Percentiles rank a stretch among this genome's conserved stretches.
Conservation (phyloP, 2,888 invertebrate species). For the Nymphalis urticae region DNA sequence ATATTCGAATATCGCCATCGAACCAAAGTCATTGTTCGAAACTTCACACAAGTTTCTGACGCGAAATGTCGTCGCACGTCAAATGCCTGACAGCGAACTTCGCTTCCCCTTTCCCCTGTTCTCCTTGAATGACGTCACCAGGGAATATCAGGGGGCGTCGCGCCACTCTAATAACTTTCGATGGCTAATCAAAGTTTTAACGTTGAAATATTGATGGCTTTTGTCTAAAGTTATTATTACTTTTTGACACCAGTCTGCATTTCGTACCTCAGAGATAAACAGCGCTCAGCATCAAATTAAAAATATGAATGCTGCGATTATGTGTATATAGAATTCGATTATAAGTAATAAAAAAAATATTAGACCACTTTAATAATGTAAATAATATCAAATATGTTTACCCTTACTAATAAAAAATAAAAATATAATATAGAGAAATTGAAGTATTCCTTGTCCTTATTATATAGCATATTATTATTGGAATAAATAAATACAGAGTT, state of each 20-base stretch:
- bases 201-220: conserved; percentile 42
- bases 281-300: neutral
- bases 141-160: conserved; percentile 44
- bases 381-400: too few relatives aligned
- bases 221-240: conserved; percentile 22
- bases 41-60: conserved; percentile 62
- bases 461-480: too few relatives aligned
- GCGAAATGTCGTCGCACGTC: conserved; percentile 67
- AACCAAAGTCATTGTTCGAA: conserved; percentile 48
- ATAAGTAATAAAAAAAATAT: too few relatives aligned
- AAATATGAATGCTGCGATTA: conserved; percentile 6
- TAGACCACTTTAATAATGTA: too few relatives aligned
- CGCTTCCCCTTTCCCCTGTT: conserved; percentile 44
- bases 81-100: conserved; percentile 66
- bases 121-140: conserved; percentile 56
- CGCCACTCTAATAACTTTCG: conserved; percentile 45
- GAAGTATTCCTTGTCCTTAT: too few relatives aligned
- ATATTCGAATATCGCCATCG: conserved; percentile 17
- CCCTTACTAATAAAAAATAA: too few relatives aligned
- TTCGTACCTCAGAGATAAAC: conserved; percentile 3
- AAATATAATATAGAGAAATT: too few relatives aligned
- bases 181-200: conserved; percentile 50
- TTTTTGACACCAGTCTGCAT: conserved; percentile 9
- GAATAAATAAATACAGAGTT: too few relatives aligned
- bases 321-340: too few relatives aligned